Base-by-base conservation (phyloP, 1,140 invertebrate species). In the Campodea augens region DNA sequence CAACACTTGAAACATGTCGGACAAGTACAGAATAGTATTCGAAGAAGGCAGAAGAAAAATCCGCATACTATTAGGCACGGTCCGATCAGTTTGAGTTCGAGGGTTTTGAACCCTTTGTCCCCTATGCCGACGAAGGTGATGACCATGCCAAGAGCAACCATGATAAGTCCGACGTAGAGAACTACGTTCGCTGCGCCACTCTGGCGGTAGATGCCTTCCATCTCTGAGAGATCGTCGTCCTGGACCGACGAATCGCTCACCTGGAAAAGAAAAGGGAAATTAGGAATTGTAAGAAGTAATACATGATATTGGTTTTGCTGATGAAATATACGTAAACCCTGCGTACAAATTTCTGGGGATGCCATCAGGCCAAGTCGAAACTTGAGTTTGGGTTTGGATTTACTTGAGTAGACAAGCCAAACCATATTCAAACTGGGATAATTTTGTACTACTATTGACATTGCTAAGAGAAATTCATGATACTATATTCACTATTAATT, bases 41-140 rank as follows among this genome's bases (percentile, higher is more conserved):
- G 44, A 18, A 59, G 44, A 10, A 55, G 25, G 21, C 48, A 50
- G 29, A 59, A 52, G 32, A 56, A 43, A 24, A 55, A 45, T 7
- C 60, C 60, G 43, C 71, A 60, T 50, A 69, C 72, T 47, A 76
- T 67, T 27, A 84, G 71, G 32, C 78, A 78, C 29, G 84, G 84
- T 29, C 83, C 84, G 58, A 87, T 81, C 48, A 86, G 70, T 44
- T 79, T 72, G 39, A 88, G 64, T 59, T 86, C 81, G 32, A 78
- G 71, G 40, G 82, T 86, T 62, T 84, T 80, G 69, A 88, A 88
- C 52, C 82, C 82, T 64, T 85, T 84, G 61, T 88, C 84, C 49
- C 84, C 83, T 41, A 82, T 83, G 49, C 84, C 84, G 21, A 88
- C 82, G 64, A 87, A 86, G 51, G 81, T 83, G 47, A 87, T 83